A percentile compares a stretch with the other conserved stretches of the same genome.
Evolutionary conservation across 2,888 invertebrate genomes (phyloP).

Genomic region (Diachrysia chrysitis): DNA sequence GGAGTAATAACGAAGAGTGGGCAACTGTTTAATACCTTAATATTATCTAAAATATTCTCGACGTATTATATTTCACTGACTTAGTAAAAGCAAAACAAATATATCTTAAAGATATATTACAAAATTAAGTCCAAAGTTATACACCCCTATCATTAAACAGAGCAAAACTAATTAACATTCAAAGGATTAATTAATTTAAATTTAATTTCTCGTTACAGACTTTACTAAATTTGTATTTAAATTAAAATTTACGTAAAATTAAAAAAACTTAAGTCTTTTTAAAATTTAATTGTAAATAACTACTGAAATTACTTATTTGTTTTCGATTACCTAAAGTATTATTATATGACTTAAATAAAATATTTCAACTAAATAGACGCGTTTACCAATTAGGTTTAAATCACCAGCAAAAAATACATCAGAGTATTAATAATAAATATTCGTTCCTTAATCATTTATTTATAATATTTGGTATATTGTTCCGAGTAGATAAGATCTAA

Average conservation of each 20-base stretch:
- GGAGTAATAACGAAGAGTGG: not conserved
- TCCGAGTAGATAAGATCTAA: slow-evolving; percentile 18
- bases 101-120: not conserved
- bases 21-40: not conserved
- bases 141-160: not conserved
- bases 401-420: slow-evolving; percentile 1
- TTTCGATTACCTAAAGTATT: too few species aligned
- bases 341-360: not conserved
- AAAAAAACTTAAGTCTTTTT: too few species aligned
- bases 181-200: not conserved
- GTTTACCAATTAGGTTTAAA: not conserved
- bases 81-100: not conserved
- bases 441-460: not conserved
- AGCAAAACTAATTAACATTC: not conserved
- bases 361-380: not conserved
- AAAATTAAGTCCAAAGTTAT: not conserved
- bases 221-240: not conserved
- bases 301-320: too few species aligned
- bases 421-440: not conserved
- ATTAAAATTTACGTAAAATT: not conserved
- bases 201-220: not conserved
- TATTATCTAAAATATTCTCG: not conserved
- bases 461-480: slow-evolving; percentile 18
- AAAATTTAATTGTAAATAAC: too few species aligned
- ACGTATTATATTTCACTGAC: not conserved